Base-by-base conservation (phyloP, 2,888 invertebrate genomes). In the Tuta absoluta region DNA sequence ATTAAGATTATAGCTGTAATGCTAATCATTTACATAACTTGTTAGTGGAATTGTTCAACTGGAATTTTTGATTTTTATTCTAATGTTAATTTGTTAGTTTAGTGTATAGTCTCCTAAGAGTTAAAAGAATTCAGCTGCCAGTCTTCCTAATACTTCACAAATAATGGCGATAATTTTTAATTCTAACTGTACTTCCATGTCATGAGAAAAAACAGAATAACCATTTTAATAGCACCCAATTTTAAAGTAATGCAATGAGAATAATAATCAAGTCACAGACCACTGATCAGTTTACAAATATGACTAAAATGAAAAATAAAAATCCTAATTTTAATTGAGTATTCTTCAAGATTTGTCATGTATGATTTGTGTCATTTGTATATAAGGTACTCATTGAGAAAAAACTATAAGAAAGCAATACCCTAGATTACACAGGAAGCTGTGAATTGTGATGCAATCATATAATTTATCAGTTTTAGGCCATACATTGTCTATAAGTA, bases 291-390 rank as follows among this genome's bases (percentile, higher is more conserved):
- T 12, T 51, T 12, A 49, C 21, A 49, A 51, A 51, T 51, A 41
- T n/a, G n/a, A 24, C 19, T 53, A 23, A 53, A 17, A 53, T 24
- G 11, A 3, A 33, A 33, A 33, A 33, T 33, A 8, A 33, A 53
- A 19, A 21, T 24, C 11, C 19, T 49, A 21, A 58, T 58, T 58
- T 37, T 63, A 61, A 66, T 71, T 62, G 74, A 73, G 73, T 72
- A 75, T 72, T 74, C 66, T 71, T 70, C 14, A 64, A 38, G 19
- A 21, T 51, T 62, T 53, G 60, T 51, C 51, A 51, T 59, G 51
- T 51, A 4, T 10, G 10, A 33, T 33, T 33, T 33, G 33, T 33
- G 33, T 1, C 10, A 1, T 33, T 33, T 33, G 33, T 8, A 33
- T 33, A 33, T 33, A n/a, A n/a, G n/a, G n/a, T 33, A 33, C 10